These are phyloP conservation scores for Lophotis ruficrista DNA, from an alignment of 2,113 vertebrate species.

Conservation along the genomic window DNA sequence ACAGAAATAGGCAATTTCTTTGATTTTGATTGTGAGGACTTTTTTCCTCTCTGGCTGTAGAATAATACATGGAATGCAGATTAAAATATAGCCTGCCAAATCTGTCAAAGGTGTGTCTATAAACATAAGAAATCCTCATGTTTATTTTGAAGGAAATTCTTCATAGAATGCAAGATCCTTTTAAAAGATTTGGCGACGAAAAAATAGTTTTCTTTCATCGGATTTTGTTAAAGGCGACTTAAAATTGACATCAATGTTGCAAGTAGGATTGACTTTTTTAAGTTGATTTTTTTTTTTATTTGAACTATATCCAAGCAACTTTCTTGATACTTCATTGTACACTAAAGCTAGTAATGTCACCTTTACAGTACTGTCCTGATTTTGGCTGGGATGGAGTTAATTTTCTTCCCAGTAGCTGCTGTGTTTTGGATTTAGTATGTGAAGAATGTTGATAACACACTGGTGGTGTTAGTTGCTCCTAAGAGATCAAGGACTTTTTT, in stretches of 20 bases:
- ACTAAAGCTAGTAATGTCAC: not conserved
- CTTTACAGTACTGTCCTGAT: not conserved
- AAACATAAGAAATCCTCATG: not conserved
- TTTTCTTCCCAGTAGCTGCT: too few relatives aligned
- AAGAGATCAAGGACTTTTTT: too few relatives aligned
- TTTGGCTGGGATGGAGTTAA: too few relatives aligned
- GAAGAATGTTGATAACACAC: too few relatives aligned
- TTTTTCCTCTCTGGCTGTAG: not conserved
- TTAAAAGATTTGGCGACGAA: not conserved
- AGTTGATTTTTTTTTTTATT: not conserved
- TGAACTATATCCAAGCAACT: not conserved
- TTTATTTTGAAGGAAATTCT: not conserved
- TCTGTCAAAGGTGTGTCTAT: not conserved
- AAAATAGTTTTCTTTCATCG: not conserved
- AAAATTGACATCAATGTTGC: not conserved
- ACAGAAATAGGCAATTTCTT: not conserved
- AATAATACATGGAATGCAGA: not conserved
- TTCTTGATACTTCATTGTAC: not conserved
- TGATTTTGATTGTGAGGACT: not conserved
- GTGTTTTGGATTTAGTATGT: too few relatives aligned
- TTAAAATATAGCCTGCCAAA: not conserved
- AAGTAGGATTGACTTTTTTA: not conserved
- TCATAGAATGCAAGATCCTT: not conserved
- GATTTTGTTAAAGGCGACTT: not conserved
- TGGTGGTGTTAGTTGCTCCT: too few relatives aligned